Evolutionary conservation across 1,140 invertebrate species (phyloP).

Genomic region (Uloborus diversus): DNA sequence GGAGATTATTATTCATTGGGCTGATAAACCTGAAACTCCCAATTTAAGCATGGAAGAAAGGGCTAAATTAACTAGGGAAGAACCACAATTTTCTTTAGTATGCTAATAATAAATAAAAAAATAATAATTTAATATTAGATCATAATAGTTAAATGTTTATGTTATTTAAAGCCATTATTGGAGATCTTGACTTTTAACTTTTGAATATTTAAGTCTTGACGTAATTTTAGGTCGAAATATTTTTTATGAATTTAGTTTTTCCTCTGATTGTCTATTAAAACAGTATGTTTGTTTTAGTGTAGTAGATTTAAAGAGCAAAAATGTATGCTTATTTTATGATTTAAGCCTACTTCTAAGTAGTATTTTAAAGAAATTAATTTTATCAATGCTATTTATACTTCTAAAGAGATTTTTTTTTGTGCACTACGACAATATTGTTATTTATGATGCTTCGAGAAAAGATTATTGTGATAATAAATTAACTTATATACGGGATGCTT

Average conservation of each 20-base stretch:
- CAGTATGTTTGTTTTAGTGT: background rate
- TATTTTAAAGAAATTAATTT: too few species aligned
- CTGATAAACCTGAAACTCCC: constrained; percentile 68
- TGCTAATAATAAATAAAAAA: constrained; percentile 57
- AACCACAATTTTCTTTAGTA: constrained; percentile 63
- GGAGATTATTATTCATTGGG: constrained; percentile 72
- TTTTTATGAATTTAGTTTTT: too few species aligned
- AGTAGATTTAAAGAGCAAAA: background rate
- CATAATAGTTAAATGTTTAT: background rate
- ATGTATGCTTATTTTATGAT: background rate
- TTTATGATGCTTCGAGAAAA: too few species aligned
- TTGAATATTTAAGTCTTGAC: too few species aligned
- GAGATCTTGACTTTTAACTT: too few species aligned
- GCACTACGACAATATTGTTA: too few species aligned
- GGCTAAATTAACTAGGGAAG: constrained; percentile 62
- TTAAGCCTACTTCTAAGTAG: too few species aligned
- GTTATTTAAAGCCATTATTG: background rate
- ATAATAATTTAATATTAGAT: background rate
- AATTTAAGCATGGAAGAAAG: constrained; percentile 64
- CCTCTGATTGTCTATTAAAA: background rate
- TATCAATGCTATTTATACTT: too few species aligned
- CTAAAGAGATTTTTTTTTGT: too few species aligned
- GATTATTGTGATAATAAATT: too few species aligned
- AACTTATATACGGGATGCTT: too few species aligned
- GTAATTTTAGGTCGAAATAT: too few species aligned